These are phyloP conservation scores for Penaeus monodon DNA, from an alignment of 2,888 invertebrate genomes.

Conservation along the genomic window DNA sequence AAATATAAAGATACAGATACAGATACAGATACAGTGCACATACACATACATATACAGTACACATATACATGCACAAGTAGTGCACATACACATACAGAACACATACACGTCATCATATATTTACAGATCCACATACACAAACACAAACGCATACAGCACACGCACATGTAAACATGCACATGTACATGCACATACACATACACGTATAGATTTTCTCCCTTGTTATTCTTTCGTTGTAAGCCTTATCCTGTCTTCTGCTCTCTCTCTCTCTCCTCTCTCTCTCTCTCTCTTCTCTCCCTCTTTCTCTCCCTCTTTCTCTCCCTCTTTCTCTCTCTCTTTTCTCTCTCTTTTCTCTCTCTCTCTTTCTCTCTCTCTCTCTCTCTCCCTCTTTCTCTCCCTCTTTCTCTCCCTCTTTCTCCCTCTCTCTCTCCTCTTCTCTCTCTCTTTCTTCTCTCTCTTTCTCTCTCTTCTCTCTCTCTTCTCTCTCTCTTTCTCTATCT, in stretches of 20 bases:
- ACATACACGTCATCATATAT: neutral
- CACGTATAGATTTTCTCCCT: too few relatives aligned
- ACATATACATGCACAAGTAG: neutral
- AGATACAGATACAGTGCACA: too few relatives aligned
- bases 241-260: too few relatives aligned
- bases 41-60: too few relatives aligned
- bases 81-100: too few relatives aligned
- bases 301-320: too few relatives aligned
- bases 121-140: neutral
- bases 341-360: neutral
- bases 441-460: neutral
- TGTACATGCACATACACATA: neutral
- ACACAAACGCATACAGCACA: neutral
- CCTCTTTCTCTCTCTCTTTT: too few relatives aligned
- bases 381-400: too few relatives aligned
- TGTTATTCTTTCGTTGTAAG: too few relatives aligned
- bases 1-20: neutral
- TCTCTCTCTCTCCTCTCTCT: neutral
- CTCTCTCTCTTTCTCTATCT: neutral
- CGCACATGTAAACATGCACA: neutral
- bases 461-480: neutral
- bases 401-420: too few relatives aligned
- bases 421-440: too few relatives aligned
- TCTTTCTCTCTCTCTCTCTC: too few relatives aligned
- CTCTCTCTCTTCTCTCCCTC: neutral